Evolutionary conservation across 2,797 vertebrate genomes (phyloP).

Genomic region (Oryzias sinensis): DNA sequence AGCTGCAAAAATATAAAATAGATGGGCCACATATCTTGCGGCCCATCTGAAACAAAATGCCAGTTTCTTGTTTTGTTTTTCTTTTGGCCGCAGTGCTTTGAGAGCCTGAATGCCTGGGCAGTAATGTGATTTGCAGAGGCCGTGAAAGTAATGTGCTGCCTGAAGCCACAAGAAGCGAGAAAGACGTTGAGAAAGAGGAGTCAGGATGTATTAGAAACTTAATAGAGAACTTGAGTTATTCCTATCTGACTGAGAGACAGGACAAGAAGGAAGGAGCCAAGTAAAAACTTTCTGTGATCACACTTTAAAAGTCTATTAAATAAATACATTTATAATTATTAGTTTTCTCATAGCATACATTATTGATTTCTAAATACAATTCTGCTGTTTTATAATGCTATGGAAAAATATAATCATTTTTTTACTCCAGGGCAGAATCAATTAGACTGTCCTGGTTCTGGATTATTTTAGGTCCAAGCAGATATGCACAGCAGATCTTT

Average conservation of each 20-base stretch:
- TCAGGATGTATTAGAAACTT: conserved; percentile 6
- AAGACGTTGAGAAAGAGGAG: conserved; percentile 12
- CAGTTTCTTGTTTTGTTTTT: too few relatives aligned
- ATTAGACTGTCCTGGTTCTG: conserved; percentile 59
- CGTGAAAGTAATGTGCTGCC: neutral
- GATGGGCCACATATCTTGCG: too few relatives aligned
- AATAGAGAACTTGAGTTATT: conserved; percentile 3
- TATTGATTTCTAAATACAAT: neutral
- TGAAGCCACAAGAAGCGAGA: conserved; percentile 15
- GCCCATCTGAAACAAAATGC: too few relatives aligned
- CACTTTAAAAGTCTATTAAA: too few relatives aligned
- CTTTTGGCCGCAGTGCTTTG: neutral
- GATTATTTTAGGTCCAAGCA: conserved; percentile 22
- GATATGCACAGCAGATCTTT: conserved; percentile 30
- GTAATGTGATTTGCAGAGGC: conserved; percentile 3
- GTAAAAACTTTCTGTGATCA: neutral
- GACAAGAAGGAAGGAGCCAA: neutral
- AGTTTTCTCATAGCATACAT: neutral
- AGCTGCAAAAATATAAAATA: too few relatives aligned
- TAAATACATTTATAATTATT: conserved; percentile 13
- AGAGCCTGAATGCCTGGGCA: conserved; percentile 3
- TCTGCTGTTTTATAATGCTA: neutral
- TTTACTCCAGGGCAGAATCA: conserved; percentile 25
- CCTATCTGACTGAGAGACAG: neutral
- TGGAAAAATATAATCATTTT: conserved; percentile 30